Percentiles rank a stretch among this genome's conserved stretches.
Evolutionary conservation across 1,140 invertebrate species (phyloP).

Genomic region (Diuraphis noxia): DNA sequence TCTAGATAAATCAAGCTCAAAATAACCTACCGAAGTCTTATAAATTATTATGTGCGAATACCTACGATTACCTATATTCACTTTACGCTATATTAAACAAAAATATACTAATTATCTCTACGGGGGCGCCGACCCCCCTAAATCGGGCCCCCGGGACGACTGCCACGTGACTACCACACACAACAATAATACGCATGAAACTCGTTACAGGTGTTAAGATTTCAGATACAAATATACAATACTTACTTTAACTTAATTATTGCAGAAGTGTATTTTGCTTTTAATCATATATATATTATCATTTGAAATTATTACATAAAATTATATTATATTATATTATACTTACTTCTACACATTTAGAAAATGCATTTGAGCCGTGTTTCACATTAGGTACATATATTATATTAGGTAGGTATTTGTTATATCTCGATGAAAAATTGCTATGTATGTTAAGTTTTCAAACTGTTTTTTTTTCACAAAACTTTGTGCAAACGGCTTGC

Average conservation of each 20-base stretch:
- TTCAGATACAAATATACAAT: not conserved
- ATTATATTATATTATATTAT: not conserved
- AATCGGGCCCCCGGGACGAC: constrained; percentile 55
- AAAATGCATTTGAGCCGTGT: not conserved
- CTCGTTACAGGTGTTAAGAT: not conserved
- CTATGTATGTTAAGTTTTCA: not conserved
- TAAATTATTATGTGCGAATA: not conserved
- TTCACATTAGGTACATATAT: not conserved
- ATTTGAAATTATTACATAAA: not conserved
- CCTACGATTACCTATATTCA: not conserved
- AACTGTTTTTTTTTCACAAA: not conserved
- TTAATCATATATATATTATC: not conserved
- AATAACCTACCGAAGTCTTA: not conserved
- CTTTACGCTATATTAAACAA: not conserved
- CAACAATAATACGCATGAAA: not conserved
- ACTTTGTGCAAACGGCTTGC: not conserved
- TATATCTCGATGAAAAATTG: not conserved
- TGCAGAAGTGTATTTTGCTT: not conserved
- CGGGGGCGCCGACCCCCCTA: constrained; percentile 36
- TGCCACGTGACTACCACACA: not conserved
- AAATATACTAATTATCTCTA: not conserved
- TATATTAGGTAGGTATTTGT: not conserved
- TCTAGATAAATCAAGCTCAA: not conserved
- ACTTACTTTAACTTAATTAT: not conserved
- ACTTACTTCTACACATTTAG: not conserved